phyloP scores from a whole-genome alignment of 1,140 invertebrate species.

The Drosophila triauraria region DNA sequence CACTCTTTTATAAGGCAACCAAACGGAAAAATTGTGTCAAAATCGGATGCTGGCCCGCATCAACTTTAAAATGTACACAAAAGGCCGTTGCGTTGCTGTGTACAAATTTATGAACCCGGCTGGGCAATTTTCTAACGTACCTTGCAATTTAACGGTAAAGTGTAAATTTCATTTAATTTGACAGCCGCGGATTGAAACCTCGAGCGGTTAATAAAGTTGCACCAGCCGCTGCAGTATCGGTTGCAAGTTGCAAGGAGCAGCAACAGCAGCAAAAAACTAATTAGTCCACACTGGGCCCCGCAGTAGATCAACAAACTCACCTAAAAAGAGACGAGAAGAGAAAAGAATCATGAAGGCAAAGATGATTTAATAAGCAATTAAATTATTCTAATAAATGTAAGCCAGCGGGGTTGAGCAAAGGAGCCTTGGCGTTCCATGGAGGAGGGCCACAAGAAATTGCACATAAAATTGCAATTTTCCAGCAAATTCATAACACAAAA shows the following conservation, averaged over 20 bases:
- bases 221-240: constrained; percentile 25
- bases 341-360: constrained; percentile 47
- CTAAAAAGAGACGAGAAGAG: constrained; percentile 57
- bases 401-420: constrained; percentile 39
- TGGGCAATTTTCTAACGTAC: constrained; percentile 70
- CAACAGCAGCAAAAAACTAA: constrained; percentile 41
- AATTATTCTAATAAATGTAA: constrained; percentile 78
- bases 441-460: constrained; percentile 65
- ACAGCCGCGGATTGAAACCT: constrained; percentile 61
- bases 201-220: constrained; percentile 64
- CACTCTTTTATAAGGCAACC: constrained; percentile 38
- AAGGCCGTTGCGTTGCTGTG: constrained; percentile 20
- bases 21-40: constrained; percentile 77
- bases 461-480: constrained; percentile 83
- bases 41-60: constrained; percentile 61
- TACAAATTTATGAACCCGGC: constrained; percentile 58
- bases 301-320: constrained; percentile 64
- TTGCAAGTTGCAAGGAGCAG: constrained; percentile 2
- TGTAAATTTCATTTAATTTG: constrained; percentile 83
- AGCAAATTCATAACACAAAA: constrained; percentile 73
- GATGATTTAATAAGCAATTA: constrained; percentile 82
- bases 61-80: constrained; percentile 67
- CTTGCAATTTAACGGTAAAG: constrained; percentile 81
- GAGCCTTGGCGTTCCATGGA: constrained; percentile 12
- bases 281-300: constrained; percentile 40